Evolutionary conservation across 2,113 vertebrate genomes (phyloP).

Genomic region (Laticauda laticaudata): DNA sequence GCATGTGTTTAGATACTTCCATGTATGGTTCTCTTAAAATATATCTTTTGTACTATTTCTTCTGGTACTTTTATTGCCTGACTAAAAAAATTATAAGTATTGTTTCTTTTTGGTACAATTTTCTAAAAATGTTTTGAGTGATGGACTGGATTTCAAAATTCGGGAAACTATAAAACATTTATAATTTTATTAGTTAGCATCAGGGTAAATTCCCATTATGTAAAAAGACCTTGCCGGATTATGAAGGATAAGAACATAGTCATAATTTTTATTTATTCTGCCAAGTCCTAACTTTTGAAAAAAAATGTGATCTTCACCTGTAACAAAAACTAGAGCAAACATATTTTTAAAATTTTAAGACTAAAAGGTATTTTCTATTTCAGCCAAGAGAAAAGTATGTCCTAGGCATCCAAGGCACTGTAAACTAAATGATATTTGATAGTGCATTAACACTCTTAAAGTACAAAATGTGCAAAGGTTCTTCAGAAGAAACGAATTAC

Average conservation of each 20-base stretch:
- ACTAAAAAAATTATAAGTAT: neutral
- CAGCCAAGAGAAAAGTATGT: neutral
- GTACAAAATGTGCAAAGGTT: neutral
- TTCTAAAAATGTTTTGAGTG: neutral
- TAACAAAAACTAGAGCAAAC: neutral
- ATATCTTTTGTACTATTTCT: neutral
- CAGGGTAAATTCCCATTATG: neutral
- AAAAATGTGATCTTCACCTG: neutral
- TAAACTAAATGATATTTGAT: neutral
- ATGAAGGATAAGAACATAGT: neutral
- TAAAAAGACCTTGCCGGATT: neutral
- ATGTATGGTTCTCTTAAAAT: neutral
- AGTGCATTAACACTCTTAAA: conserved; percentile 3
- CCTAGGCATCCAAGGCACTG: neutral
- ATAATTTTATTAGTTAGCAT: neutral
- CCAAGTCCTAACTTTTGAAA: neutral
- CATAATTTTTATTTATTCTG: neutral
- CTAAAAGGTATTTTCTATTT: conserved; percentile 1
- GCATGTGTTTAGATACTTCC: neutral
- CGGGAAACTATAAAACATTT: neutral
- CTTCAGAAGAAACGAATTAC: neutral
- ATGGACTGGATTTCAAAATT: neutral
- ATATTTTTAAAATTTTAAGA: neutral
- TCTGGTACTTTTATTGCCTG: neutral
- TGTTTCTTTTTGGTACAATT: neutral